Percentiles rank a stretch among this genome's conserved stretches.
Evolutionary conservation across 2,113 vertebrate species (phyloP).

Genomic region (Phyllostomus hastatus): DNA sequence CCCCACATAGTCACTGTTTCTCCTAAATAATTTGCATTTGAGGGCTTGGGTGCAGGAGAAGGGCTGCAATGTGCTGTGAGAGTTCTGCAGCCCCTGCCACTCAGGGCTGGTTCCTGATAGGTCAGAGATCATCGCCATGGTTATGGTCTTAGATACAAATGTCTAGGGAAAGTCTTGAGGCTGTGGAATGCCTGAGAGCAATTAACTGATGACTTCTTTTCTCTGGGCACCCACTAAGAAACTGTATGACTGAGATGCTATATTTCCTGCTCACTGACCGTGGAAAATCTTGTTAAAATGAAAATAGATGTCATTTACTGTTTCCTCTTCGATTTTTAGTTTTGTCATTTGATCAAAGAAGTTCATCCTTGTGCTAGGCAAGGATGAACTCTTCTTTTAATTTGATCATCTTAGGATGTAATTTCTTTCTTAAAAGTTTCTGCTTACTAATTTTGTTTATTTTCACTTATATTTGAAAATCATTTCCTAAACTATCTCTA

Average conservation of each 20-base stretch:
- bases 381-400: conserved; percentile 36
- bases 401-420: background rate
- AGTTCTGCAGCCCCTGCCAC: background rate
- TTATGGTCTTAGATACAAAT: background rate
- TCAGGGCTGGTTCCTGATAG: background rate
- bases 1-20: background rate
- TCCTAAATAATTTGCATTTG: background rate
- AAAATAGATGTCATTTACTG: background rate
- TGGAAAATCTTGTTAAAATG: background rate
- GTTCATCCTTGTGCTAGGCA: background rate
- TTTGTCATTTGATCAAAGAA: background rate
- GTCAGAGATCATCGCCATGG: background rate
- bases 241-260: background rate
- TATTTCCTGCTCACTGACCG: background rate
- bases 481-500: background rate
- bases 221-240: background rate
- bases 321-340: background rate
- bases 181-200: background rate
- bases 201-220: background rate
- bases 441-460: background rate
- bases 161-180: background rate
- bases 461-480: conserved; percentile 18
- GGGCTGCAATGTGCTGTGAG: too few species aligned
- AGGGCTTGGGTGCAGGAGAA: background rate
- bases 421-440: background rate